Conservation (phyloP, 2,888 invertebrate genomes). For the Entomobrya proxima region DNA sequence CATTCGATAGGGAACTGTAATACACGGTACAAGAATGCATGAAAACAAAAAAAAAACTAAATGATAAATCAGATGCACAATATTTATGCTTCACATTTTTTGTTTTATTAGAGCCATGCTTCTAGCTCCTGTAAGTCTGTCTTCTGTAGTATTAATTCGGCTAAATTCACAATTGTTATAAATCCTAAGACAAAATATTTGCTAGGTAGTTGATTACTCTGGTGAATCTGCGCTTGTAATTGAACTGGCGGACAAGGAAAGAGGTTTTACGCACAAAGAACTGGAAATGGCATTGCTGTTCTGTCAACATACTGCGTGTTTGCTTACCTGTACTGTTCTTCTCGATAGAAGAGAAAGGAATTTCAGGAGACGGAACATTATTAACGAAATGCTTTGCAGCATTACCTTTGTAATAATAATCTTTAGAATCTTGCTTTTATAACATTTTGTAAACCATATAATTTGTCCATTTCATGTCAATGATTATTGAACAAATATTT, state of each 20-base stretch:
- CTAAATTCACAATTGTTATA: not conserved
- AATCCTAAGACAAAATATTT: not conserved
- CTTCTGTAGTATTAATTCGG: too few relatives aligned
- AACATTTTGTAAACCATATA: not conserved
- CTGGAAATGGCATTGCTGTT: conserved; percentile 36
- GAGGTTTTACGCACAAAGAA: conserved; percentile 14
- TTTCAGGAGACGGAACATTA: conserved; percentile 46
- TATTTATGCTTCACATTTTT: not conserved
- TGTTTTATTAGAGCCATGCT: not conserved
- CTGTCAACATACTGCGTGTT: conserved; percentile 39
- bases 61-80: not conserved
- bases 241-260: conserved; percentile 51
- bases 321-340: conserved; percentile 44
- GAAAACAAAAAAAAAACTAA: not conserved
- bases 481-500: not conserved
- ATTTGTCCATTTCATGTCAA: not conserved
- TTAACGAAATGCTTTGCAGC: conserved; percentile 55
- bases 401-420: conserved; percentile 42
- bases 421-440: not conserved
- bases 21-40: not conserved
- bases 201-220: conserved; percentile 51
- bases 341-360: conserved; percentile 29
- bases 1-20: conserved; percentile 51
- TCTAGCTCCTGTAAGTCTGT: conserved; percentile 47
- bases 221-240: conserved; percentile 33